Evolutionary conservation across 2,797 vertebrate species (phyloP).

Genomic region (Fistularia tabacaria): DNA sequence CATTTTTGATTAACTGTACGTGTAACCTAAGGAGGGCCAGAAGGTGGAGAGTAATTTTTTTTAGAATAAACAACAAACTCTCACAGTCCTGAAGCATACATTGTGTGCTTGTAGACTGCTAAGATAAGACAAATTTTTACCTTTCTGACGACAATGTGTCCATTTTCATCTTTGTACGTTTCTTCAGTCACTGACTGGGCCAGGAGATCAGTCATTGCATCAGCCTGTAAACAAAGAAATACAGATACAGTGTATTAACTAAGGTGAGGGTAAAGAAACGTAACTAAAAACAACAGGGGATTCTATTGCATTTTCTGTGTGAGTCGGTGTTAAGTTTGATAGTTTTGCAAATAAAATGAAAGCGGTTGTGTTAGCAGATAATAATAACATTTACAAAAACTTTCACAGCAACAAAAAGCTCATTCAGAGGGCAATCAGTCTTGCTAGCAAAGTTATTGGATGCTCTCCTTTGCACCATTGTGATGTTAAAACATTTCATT

Average conservation of each 20-base stretch:
- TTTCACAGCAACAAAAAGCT: too few species aligned
- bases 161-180: slow-evolving; percentile 84
- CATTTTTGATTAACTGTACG: slow-evolving; percentile 84
- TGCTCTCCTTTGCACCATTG: slow-evolving; percentile 88
- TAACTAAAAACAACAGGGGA: not conserved
- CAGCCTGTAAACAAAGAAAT: slow-evolving; percentile 71
- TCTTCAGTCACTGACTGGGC: slow-evolving; percentile 85
- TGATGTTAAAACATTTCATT: slow-evolving; percentile 88
- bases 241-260: slow-evolving; percentile 1
- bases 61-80: not conserved
- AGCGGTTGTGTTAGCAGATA: not conserved
- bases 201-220: slow-evolving; percentile 82
- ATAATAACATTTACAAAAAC: too few species aligned
- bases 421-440: slow-evolving; percentile 7
- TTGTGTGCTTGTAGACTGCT: not conserved
- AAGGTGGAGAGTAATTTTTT: not conserved
- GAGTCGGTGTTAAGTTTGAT: too few species aligned
- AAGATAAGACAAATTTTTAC: slow-evolving; percentile 60
- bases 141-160: slow-evolving; percentile 86
- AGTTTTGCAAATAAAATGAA: not conserved
- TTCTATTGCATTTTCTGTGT: not conserved
- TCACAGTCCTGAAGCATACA: not conserved
- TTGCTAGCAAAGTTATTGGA: slow-evolving; percentile 79
- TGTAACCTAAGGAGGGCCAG: slow-evolving; percentile 75
- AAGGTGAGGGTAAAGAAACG: too few species aligned